Conservation (phyloP, 1,140 invertebrate genomes). For the Calephelis nemesis region DNA sequence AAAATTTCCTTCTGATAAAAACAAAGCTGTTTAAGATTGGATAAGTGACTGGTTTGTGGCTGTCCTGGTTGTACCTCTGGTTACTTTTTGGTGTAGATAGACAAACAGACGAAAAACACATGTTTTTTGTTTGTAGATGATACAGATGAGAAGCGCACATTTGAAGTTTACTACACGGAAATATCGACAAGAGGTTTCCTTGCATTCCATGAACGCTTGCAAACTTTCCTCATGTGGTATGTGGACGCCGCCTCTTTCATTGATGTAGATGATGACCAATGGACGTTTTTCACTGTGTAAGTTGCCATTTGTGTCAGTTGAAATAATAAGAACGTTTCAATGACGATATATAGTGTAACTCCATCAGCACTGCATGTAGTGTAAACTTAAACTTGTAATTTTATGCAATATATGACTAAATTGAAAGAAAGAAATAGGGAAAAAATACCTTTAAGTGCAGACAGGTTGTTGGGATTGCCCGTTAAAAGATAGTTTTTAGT, state of each 20-base stretch:
- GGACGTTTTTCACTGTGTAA: slow-evolving; percentile 95
- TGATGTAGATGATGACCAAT: slow-evolving; percentile 94
- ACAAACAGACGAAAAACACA: neutral
- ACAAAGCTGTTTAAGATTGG: too few relatives aligned
- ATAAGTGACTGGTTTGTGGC: too few relatives aligned
- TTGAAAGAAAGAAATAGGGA: too few relatives aligned
- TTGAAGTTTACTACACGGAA: slow-evolving; percentile 90
- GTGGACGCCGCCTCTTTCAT: slow-evolving; percentile 96
- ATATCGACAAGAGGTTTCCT: slow-evolving; percentile 85
- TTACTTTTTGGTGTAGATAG: neutral
- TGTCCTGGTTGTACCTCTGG: neutral
- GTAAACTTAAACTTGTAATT: too few relatives aligned
- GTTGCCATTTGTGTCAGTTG: slow-evolving; percentile 40
- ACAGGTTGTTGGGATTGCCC: too few relatives aligned
- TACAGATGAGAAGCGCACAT: slow-evolving; percentile 80
- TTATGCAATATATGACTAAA: too few relatives aligned
- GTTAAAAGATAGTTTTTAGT: too few relatives aligned
- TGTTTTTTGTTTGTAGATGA: slow-evolving; percentile 50
- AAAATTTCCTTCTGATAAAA: too few relatives aligned
- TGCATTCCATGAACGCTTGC: slow-evolving; percentile 90
- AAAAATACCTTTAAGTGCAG: too few relatives aligned
- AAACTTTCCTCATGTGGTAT: slow-evolving; percentile 96
- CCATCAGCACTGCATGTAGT: too few relatives aligned
- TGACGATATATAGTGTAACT: too few relatives aligned
- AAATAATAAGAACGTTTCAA: too few relatives aligned